Conservation (phyloP, 2,797 vertebrate species). For the Falco biarmicus region DNA sequence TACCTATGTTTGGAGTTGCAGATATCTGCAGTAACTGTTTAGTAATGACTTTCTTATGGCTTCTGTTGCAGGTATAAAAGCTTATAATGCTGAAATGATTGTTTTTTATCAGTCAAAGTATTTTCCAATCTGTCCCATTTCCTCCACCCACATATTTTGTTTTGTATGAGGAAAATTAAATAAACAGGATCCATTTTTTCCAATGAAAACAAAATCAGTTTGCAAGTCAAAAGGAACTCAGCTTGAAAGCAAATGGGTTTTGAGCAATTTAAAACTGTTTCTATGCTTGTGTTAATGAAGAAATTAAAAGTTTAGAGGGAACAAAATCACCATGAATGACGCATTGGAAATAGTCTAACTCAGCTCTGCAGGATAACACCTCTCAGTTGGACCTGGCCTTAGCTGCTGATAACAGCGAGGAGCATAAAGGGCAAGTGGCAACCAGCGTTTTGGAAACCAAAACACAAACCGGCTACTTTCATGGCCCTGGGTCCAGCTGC, state of each 20-base stretch:
- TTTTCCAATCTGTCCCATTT: constrained; percentile 52
- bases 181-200: constrained; percentile 48
- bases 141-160: constrained; percentile 53
- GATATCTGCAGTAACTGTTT: not conserved
- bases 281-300: not conserved
- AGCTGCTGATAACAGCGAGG: not conserved
- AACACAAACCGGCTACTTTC: not conserved
- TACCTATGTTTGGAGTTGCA: not conserved
- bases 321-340: not conserved
- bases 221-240: not conserved
- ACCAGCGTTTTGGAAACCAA: not conserved
- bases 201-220: not conserved
- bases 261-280: not conserved
- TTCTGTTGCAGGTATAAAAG: constrained; percentile 22
- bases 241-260: not conserved
- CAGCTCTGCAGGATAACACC: not conserved
- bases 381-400: not conserved
- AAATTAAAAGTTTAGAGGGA: not conserved
- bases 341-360: not conserved
- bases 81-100: not conserved
- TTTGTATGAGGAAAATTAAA: constrained; percentile 31
- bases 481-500: not conserved
- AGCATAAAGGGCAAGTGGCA: not conserved
- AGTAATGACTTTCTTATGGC: constrained; percentile 24
- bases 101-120: constrained; percentile 23